Base-by-base conservation (phyloP, 2,888 invertebrate genomes). In the Adela reaumurella region DNA sequence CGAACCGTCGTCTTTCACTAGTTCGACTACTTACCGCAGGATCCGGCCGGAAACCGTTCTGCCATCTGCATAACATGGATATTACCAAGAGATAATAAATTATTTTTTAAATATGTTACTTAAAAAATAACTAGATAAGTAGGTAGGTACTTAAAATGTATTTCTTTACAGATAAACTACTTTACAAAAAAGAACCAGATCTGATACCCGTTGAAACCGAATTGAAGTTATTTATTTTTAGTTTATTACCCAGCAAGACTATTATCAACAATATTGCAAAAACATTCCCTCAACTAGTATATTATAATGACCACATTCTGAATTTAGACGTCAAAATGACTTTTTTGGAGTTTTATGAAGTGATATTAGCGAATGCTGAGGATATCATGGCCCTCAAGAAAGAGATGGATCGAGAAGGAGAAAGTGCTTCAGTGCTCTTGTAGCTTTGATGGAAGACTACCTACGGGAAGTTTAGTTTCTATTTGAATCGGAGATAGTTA, bases 311-410 rank as follows among this genome's bases (percentile, higher is more conserved):
- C 10, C 60, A 65, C 50, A 70, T 83, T 44, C 64, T 80, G 55
- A 59, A 81, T 56, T 66, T 83, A 50, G 68, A 81, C 46, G 72
- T 83, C 55, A 63, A 77, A 56, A 59, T 85, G 43, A 79, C 81
- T 1, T 85, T 84, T 62, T 74, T 81, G 24, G 85, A 85, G 63
- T 85, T 85, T 63, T 83, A 83, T 54, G 83, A 85, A 63, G 74
- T 74, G 16, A 65, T 85, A 47, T 52, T 84, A 14, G 58, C 61
- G 1, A 79, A 81, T 55, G 61, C 70, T 1, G 65, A 71, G 47
- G 65, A 70, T 57, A 76, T 74, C 54, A 63, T 72, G 48, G 58
- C 58, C n/a, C 51, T 69, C 1, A 63, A 59, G 48, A 8, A 24
- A 62, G 68, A 6, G 61, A 64, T 55, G 65, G 68, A 50, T 19